Conservation (phyloP, 2,797 vertebrate species). For the Pampus argenteus region DNA sequence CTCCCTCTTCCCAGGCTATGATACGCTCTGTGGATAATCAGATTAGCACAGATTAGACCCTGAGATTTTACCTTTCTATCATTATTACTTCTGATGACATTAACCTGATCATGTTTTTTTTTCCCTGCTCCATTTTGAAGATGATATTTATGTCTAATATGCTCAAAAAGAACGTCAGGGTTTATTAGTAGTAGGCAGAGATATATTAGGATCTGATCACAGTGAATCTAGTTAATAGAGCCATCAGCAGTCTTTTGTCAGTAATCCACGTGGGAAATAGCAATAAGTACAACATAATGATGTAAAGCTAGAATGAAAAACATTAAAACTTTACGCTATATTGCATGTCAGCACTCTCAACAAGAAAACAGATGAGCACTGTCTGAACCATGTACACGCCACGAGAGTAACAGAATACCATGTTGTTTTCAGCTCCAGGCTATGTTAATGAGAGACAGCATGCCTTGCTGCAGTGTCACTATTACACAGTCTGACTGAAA, state of each 20-base stretch:
- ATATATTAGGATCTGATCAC: not conserved
- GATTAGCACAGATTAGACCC: constrained; percentile 66
- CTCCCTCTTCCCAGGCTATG: constrained; percentile 22
- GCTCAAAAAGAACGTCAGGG: not conserved
- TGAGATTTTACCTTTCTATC: constrained; percentile 54
- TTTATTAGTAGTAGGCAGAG: not conserved
- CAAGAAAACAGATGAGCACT: constrained; percentile 29
- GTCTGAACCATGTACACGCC: not conserved
- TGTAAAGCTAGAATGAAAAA: not conserved
- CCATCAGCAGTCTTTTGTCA: not conserved
- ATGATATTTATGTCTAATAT: not conserved
- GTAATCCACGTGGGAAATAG: not conserved
- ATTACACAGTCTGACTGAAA: constrained; percentile 5
- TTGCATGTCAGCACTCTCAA: constrained; percentile 31
- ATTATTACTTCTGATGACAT: constrained; percentile 39
- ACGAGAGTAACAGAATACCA: constrained; percentile 38
- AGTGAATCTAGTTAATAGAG: not conserved
- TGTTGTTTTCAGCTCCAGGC: constrained; percentile 21
- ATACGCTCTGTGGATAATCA: constrained; percentile 71
- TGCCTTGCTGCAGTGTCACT: constrained; percentile 32
- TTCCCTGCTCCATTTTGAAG: constrained; percentile 27
- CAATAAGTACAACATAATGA: constrained; percentile 1
- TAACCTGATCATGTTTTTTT: constrained; percentile 22
- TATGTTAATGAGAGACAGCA: constrained; percentile 35
- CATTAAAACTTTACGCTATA: not conserved